Conservation (phyloP, 1,140 invertebrate species). For the Glossosoma conforme region DNA sequence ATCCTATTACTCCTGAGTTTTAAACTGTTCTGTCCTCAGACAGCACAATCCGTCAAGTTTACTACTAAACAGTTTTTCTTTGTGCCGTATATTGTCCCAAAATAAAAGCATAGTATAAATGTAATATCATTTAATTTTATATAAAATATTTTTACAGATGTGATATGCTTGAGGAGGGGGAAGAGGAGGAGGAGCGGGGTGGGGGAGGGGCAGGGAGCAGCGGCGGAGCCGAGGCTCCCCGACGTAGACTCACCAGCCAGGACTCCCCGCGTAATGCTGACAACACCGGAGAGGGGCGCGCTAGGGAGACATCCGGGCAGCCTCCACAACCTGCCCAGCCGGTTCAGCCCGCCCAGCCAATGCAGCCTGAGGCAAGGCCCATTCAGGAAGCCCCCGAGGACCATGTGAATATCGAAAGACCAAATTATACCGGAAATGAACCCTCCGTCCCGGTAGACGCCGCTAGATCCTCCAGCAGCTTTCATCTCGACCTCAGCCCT, state of each 20-base stretch:
- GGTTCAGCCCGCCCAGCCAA: neutral
- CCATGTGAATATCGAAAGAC: too few relatives aligned
- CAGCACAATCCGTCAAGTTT: too few relatives aligned
- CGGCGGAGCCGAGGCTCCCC: neutral
- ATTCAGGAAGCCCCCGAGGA: slow-evolving; percentile 23
- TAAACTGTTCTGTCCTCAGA: too few relatives aligned
- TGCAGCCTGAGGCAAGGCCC: neutral
- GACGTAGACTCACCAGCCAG: neutral
- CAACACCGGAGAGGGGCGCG: neutral
- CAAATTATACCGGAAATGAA: neutral
- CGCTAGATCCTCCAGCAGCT: slow-evolving; percentile 27
- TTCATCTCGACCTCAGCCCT: slow-evolving; percentile 26
- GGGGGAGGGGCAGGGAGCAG: neutral
- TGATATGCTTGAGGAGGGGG: slow-evolving; percentile 22
- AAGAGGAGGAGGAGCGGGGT: slow-evolving; percentile 22
- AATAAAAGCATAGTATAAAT: slow-evolving; percentile 1
- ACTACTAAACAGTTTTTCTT: too few relatives aligned
- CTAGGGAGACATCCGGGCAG: neutral
- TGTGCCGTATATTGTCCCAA: too few relatives aligned
- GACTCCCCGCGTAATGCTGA: neutral
- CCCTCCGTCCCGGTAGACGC: slow-evolving; percentile 6
- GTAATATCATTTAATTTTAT: neutral
- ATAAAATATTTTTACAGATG: slow-evolving; percentile 8
- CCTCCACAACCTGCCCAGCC: slow-evolving; percentile 3
- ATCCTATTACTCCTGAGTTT: too few relatives aligned